Evolutionary conservation across 1,140 invertebrate genomes (phyloP).

Genomic region (Eciton burchellii): DNA sequence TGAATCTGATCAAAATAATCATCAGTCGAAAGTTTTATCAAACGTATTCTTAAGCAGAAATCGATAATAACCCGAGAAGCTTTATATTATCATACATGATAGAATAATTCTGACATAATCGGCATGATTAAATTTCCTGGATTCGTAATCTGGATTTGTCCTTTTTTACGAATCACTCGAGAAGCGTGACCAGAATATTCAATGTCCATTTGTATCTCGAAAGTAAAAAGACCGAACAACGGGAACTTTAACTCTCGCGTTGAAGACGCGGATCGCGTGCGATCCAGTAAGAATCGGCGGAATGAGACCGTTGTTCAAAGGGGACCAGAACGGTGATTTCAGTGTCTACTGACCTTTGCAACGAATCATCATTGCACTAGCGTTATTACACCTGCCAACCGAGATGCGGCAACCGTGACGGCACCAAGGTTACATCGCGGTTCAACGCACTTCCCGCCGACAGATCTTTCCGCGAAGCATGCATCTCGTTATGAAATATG

Average conservation of each 20-base stretch:
- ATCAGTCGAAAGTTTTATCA: background rate
- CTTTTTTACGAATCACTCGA: background rate
- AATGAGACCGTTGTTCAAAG: conserved; percentile 20
- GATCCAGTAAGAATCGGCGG: background rate
- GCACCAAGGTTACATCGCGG: conserved; percentile 82
- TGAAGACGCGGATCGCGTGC: background rate
- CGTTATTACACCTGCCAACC: conserved; percentile 81
- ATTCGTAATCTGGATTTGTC: background rate
- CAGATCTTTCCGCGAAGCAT: conserved; percentile 70
- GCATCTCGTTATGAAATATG: conserved; percentile 45
- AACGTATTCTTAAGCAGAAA: background rate
- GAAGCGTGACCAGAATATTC: background rate
- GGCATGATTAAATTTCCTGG: background rate
- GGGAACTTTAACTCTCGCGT: background rate
- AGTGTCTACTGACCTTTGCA: conserved; percentile 43
- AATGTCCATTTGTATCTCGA: background rate
- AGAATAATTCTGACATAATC: background rate
- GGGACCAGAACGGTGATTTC: conserved; percentile 33
- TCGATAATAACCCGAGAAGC: background rate
- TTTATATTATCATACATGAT: background rate
- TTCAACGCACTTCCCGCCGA: conserved; percentile 83
- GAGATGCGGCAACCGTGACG: conserved; percentile 82
- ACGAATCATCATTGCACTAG: conserved; percentile 60
- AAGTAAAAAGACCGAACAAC: background rate
- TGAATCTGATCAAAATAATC: no score